Evolutionary conservation across 2,113 vertebrate genomes (phyloP), one percentile per base, ranked within the genome.

Genomic region (Sinocyclocheilus anophthalmus): DNA sequence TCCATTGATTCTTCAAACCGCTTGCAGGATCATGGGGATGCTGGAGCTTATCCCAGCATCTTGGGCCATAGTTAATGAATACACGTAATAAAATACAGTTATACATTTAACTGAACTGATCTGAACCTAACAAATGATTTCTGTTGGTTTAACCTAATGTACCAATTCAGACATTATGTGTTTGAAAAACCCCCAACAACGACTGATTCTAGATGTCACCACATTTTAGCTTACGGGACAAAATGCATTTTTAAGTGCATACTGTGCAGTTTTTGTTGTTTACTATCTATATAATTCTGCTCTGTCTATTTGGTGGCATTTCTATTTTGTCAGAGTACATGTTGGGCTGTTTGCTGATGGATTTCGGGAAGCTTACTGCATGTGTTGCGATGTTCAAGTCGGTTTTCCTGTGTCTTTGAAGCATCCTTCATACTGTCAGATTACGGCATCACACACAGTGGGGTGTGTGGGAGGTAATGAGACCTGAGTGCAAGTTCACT

Each of bases 401-500:
- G 39, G 24, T 75, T 75, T 48, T 75, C 13, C 72, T n/a, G 22
- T 76, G 73, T 70, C 14, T 76, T 84, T 59, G 72, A 84, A 84
- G 30, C 72, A 76, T 26, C 73, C 55, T 84, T 84, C 83, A 42
- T 55, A 42, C 57, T 61, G 57, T 63, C 78, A 80, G 78, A 63
- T 63, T 63, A 63, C 57, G 24, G 55, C 55, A 80, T 80, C 42
- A 45, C 55, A 61, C 30, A 59, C 55, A 45, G 78, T 42, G 57
- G 78, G 20, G 57, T 80, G 57, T 80, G 78, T 80, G 57, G 78
- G 78, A 80, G 77, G 55, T 80, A 61, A 80, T 80, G 55, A 63
- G 78, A 80, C 57, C 78, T 80, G 57, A 63, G 57, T 37, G 77
- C 77, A 79, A 79, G 53, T 80, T 80, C 77, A 76, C 69, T 72